Base-by-base conservation (phyloP, 2,888 invertebrate species). In the Subacronicta megacephala region DNA sequence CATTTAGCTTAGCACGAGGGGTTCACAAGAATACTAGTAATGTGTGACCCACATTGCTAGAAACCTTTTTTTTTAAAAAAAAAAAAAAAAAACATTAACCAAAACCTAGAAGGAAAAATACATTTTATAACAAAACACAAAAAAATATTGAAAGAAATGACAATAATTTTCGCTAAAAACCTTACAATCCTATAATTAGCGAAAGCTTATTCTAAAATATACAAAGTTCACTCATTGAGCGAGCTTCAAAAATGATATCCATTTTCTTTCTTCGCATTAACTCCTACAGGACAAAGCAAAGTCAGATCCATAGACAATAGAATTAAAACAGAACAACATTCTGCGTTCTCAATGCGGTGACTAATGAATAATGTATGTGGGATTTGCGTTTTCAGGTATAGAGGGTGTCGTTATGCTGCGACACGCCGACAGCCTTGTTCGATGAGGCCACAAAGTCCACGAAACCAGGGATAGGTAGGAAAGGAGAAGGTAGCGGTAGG, bases 311-410 rank as follows among this genome's bases (percentile, higher is more conserved):
- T n/a, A 44, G 46, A 69, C 47, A 56, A 56, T 46, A 53, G 62
- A 68, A 77, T 71, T 62, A 67, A 73, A 73, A 63, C 60, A 53
- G 43, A 46, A 50, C 63, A 61, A 61, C 50, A 56, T 54, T 57
- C 68, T 55, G 51, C 35, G 56, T 56, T 56, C 59, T 67, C 52
- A 69, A 62, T 66, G 69, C 45, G 75, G 62, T 60, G 44, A 43
- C 56, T 63, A 72, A n/a, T 77, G 77, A 78, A 77, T 79, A 60
- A 79, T 78, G 77, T 64, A 78, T 77, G 54, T 57, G 43, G 54
- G 67, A 67, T 72, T 72, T 75, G 67, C 54, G 67, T 72, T 61
- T 40, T 57, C 75, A 72, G 75, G 72, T 75, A 59, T 55, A 68
- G 55, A 52, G 51, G 58, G 63, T 65, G 59, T 65, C 46, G 63